These are phyloP conservation scores for Xiphias gladius DNA, from an alignment of 2,113 vertebrate genomes.

Conservation along the genomic window DNA sequence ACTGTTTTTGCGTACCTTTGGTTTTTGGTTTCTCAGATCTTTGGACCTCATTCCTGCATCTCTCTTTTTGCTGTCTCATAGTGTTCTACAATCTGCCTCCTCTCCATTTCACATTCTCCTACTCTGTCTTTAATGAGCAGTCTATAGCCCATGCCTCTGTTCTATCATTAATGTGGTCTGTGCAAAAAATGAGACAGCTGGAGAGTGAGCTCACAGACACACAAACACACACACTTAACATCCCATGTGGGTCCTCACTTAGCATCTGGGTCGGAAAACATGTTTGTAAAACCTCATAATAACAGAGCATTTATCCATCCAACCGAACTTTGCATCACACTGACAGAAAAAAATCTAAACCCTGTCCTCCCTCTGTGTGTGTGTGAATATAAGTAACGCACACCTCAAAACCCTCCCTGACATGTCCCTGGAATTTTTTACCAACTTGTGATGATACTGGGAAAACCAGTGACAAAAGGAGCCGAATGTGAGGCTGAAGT, in stretches of 20 bases:
- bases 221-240: slow-evolving; percentile 19
- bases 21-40: slow-evolving; percentile 32
- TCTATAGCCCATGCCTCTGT: slow-evolving; percentile 38
- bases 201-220: slow-evolving; percentile 42
- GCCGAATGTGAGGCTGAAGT: no score
- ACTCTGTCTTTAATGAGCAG: slow-evolving; percentile 48
- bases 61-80: slow-evolving; percentile 29
- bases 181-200: slow-evolving; percentile 54
- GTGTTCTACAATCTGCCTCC: slow-evolving; percentile 1
- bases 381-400: background rate
- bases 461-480: background rate
- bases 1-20: background rate
- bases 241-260: slow-evolving; percentile 39
- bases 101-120: slow-evolving; percentile 22
- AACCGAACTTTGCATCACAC: slow-evolving; percentile 12
- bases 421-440: background rate
- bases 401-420: background rate
- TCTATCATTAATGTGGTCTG: slow-evolving; percentile 63
- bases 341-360: background rate
- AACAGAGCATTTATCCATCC: slow-evolving; percentile 17
- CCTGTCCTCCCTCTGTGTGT: background rate
- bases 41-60: background rate
- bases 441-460: background rate
- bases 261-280: slow-evolving; percentile 50
- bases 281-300: slow-evolving; percentile 34